Conservation (phyloP, 2,797 vertebrate genomes). For the Odontamblyopus lacepedii region DNA sequence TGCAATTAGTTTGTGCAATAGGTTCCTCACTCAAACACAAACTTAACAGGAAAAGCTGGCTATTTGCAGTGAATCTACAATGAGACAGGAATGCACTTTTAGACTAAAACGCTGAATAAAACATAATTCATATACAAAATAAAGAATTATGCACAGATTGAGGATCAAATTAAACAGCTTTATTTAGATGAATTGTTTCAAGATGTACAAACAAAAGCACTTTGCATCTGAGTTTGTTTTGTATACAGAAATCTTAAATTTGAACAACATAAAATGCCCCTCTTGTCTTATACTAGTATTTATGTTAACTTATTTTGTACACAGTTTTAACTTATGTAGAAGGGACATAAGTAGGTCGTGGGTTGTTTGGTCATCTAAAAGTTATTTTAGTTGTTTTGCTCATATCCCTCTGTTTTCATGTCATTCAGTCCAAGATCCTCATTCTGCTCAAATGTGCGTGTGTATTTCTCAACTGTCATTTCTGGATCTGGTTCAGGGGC, state of each 20-base stretch:
- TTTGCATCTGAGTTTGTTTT: background rate
- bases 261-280: conserved; percentile 36
- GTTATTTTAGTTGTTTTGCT: conserved; percentile 33
- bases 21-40: conserved; percentile 21
- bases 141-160: background rate
- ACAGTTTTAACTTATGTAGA: background rate
- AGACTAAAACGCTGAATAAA: background rate
- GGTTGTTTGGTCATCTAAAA: conserved; percentile 13
- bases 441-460: conserved; percentile 87
- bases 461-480: conserved; percentile 83
- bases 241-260: background rate
- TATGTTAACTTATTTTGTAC: background rate
- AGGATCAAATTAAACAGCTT: conserved; percentile 14
- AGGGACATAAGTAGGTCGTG: conserved; percentile 10
- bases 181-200: conserved; percentile 11
- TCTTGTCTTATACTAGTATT: background rate
- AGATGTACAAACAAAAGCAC: conserved; percentile 33
- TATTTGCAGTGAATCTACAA: background rate
- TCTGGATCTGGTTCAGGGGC: conserved; percentile 92
- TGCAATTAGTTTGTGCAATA: conserved; percentile 64
- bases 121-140: background rate
- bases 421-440: conserved; percentile 96
- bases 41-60: background rate
- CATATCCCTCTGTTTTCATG: conserved; percentile 91
- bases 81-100: background rate